Evolutionary conservation across 2,113 vertebrate species (phyloP).

Genomic region (Pluvialis apricaria): DNA sequence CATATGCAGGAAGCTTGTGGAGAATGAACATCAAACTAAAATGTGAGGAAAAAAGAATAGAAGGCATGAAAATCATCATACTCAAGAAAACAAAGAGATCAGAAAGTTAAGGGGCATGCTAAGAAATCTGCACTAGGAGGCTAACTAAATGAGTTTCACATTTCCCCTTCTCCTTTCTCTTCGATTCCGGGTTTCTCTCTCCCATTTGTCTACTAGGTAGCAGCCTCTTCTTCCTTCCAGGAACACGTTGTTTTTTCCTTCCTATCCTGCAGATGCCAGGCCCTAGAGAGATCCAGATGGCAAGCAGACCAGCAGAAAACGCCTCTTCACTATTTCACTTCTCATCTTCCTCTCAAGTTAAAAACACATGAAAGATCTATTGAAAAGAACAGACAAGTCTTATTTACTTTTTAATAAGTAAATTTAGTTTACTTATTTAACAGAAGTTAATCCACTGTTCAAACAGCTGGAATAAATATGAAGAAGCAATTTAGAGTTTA

Average conservation of each 20-base stretch:
- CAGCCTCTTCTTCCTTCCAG: conserved; percentile 63
- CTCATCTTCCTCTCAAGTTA: conserved; percentile 67
- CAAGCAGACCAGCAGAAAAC: conserved; percentile 62
- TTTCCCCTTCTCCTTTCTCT: conserved; percentile 59
- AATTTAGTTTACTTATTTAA: conserved; percentile 58
- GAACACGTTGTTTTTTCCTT: conserved; percentile 64
- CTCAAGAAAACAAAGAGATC: conserved; percentile 66
- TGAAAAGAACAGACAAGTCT: conserved; percentile 59
- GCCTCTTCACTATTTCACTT: conserved; percentile 57
- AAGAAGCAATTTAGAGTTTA: conserved; percentile 15
- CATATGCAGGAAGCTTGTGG: conserved; percentile 17
- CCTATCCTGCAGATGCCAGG: conserved; percentile 70
- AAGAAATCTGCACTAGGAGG: conserved; percentile 70
- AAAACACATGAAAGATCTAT: conserved; percentile 64
- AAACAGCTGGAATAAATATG: conserved; percentile 48
- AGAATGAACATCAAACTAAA: conserved; percentile 47
- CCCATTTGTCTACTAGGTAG: conserved; percentile 69
- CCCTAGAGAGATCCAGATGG: conserved; percentile 68
- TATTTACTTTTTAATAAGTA: conserved; percentile 65
- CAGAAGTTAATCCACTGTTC: conserved; percentile 52
- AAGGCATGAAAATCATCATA: conserved; percentile 69
- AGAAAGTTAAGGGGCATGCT: conserved; percentile 58
- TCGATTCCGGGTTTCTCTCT: conserved; percentile 65
- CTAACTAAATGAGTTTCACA: conserved; percentile 73
- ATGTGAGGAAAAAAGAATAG: conserved; percentile 61